Evolutionary conservation across 2,797 vertebrate genomes (phyloP).

Genomic region (Pogoniulus pusillus): DNA sequence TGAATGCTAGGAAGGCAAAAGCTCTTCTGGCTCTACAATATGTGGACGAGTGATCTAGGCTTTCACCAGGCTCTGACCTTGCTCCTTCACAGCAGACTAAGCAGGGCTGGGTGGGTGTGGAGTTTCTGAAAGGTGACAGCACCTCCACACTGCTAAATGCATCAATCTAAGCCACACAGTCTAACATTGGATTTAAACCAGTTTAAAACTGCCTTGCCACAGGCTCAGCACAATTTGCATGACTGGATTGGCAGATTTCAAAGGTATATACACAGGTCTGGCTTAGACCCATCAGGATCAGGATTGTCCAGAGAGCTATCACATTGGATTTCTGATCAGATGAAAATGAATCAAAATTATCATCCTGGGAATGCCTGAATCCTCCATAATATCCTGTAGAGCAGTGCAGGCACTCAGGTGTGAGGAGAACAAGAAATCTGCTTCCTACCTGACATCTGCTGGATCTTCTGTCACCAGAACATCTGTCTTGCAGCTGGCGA

Average conservation of each 20-base stretch:
- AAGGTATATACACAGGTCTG: background rate
- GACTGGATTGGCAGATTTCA: background rate
- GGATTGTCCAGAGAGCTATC: background rate
- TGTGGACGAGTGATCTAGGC: background rate
- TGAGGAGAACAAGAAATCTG: background rate
- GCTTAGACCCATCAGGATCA: background rate
- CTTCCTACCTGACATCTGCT: constrained; percentile 94
- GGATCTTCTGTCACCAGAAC: constrained; percentile 97
- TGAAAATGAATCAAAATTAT: constrained; percentile 26
- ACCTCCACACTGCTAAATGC: background rate
- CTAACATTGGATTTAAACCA: background rate
- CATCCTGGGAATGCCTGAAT: constrained; percentile 10
- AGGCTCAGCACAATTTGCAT: background rate
- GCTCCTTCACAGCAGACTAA: background rate
- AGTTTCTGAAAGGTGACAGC: background rate
- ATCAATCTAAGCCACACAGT: background rate
- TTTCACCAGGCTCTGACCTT: background rate
- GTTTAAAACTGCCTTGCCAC: background rate
- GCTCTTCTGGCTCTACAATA: background rate
- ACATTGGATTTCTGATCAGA: background rate
- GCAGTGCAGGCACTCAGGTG: background rate
- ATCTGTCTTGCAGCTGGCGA: constrained; percentile 98
- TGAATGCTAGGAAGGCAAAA: background rate
- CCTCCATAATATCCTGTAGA: constrained; percentile 16
- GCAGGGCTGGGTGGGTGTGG: background rate